Base-by-base conservation (phyloP, 2,797 vertebrate species). In the Ispidina picta region DNA sequence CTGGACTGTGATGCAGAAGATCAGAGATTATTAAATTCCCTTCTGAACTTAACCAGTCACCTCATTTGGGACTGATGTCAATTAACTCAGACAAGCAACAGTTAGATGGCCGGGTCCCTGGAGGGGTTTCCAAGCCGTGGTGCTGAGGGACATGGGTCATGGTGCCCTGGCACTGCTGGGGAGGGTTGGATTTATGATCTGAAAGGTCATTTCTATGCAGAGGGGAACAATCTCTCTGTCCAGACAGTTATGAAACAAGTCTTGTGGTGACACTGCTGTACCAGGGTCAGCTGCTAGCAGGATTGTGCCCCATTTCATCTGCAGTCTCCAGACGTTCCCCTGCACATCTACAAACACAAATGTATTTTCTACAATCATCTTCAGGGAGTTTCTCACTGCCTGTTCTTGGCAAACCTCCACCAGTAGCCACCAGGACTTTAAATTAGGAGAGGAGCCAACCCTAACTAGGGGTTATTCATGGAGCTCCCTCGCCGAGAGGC, bases 61-160 rank as follows among this genome's bases (percentile, higher is more conserved):
- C 29, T 18, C 3, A 39, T 7, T 33, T 37, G 12, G 37, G 35
- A 15, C 64, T 64, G 39, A 23, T 28, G 46, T 22, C 58, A 28
- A 12, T 19, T 55, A 33, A 12, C 28, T 44, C 3, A 70, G 39
- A 70, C 46, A 33, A 33, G 8, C 15, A 59, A 5, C 4, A 13
- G n/a, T 14, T 16, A 33, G 35, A 5, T 23, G 41, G 6, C 18
- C 6, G 23, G 5, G 2, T 17, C 18, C 35, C 35, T 19, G n/a
- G 6, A 12, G 35, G 56, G 9, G 6, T 33, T 23, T 26, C 2
- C 33, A 49, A 55, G 49, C n/a, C 1, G 0, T 15, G n/a, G 10
- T 14, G 16, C 41, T 4, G 26, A 26, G 19, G 56, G 49, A 28
- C 70, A 20, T 0, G 28, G 48, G 20, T 9, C 37, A 44, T 10